Base-by-base conservation (phyloP, 2,797 vertebrate genomes). In the Mus caroli region DNA sequence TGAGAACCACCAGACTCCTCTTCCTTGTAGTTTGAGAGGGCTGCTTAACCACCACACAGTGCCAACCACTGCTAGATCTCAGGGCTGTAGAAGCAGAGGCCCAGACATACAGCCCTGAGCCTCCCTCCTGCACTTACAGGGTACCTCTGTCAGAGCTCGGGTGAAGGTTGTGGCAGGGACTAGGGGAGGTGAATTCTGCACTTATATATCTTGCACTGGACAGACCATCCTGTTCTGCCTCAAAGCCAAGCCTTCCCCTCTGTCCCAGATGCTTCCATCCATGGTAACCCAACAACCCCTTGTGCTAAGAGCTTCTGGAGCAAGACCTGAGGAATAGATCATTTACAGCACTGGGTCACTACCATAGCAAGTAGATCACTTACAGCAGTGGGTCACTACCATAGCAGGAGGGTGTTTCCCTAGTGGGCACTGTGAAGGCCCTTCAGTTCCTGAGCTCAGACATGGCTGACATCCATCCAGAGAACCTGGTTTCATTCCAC, bases 61-160 rank as follows among this genome's bases (percentile, higher is more conserved):
- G 37, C 75, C 8, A 19, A 37, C 6, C 12, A 2, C 56, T 3
- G 31, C 40, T 28, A 10, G 52, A 4, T 15, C 13, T 31, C 22
- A 6, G 22, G 64, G 34, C 62, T 28, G 46, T 1, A 22, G 76
- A 7, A 19, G 90, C 77, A 13, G 37, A n/a, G 7, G 19, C 1
- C 0, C 6, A 50, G 79, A 73, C 77, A 0, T 0, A 0, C 8
- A 50, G 24, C 77, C 31, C 54, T 0, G 0, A 37, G 12, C 6
- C 0, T 19, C 9, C 14, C 12, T 3, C 4, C 69, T 34, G 20
- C 40, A 24, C n/a, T 26, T 11, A 12, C 54, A n/a, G 0, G 8
- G 37, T 17, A 54, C 62, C 37, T 83, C 85, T 19, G 31, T 50
- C 62, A 58, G 43, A 82, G 28, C 52, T 88, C 19, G 19, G 6